These are phyloP conservation scores for Uloborus diversus DNA, from an alignment of 1,140 invertebrate species.

Conservation along the genomic window DNA sequence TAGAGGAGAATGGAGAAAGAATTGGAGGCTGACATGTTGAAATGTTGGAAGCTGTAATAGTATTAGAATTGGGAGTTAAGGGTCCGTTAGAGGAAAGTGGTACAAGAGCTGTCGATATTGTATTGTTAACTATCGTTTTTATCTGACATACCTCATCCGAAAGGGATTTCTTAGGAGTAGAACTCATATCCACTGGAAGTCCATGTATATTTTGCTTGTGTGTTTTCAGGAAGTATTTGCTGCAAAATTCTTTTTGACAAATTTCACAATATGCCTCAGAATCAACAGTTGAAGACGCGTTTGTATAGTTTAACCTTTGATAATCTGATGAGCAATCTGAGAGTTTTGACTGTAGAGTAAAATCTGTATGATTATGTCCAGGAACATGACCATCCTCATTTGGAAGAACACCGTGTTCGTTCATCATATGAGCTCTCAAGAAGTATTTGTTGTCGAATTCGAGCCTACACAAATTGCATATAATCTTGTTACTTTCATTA, in stretches of 20 bases:
- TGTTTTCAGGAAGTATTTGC: conserved; percentile 71
- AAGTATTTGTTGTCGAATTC: conserved; percentile 71
- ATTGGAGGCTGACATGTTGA: conserved; percentile 1
- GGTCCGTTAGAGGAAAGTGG: neutral
- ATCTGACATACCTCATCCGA: conserved; percentile 51
- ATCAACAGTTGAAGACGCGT: conserved; percentile 55
- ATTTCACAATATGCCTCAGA: conserved; percentile 69
- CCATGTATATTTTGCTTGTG: conserved; percentile 72
- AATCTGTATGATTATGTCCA: conserved; percentile 54
- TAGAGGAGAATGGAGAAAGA: conserved; percentile 24
- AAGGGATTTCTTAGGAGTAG: conserved; percentile 54
- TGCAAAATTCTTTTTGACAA: conserved; percentile 73
- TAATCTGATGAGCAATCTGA: conserved; percentile 46
- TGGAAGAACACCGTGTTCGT: conserved; percentile 70
- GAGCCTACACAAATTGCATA: conserved; percentile 71
- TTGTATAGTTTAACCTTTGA: conserved; percentile 32
- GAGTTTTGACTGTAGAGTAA: conserved; percentile 29
- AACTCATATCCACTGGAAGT: conserved; percentile 49
- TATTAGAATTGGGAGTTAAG: neutral
- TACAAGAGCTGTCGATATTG: conserved; percentile 15
- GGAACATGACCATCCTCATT: conserved; percentile 63
- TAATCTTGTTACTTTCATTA: conserved; percentile 61
- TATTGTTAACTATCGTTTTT: conserved; percentile 53
- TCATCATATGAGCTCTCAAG: conserved; percentile 71
- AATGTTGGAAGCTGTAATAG: neutral